Conservation (phyloP, 2,888 invertebrate genomes). For the Eupithecia vulgata region DNA sequence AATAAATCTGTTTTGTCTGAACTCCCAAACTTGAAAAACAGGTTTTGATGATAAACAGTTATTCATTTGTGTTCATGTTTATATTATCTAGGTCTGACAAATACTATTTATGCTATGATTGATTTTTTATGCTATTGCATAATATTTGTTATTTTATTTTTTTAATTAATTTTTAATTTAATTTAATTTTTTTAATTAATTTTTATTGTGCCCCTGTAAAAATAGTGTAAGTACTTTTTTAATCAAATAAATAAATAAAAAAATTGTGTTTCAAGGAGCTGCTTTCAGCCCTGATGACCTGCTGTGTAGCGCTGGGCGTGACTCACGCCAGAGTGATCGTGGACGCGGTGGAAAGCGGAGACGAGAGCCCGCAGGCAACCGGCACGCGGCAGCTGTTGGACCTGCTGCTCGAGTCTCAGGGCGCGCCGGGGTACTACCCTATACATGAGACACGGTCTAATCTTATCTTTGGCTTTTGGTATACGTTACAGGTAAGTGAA, state of each 20-base stretch:
- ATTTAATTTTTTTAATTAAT: too few species aligned
- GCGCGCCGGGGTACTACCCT: conserved; percentile 92
- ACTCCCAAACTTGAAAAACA: neutral
- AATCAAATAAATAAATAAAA: too few species aligned
- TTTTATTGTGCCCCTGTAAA: too few species aligned
- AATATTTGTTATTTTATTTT: too few species aligned
- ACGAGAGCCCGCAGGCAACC: conserved; percentile 49
- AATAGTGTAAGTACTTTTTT: too few species aligned
- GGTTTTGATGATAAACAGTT: too few species aligned
- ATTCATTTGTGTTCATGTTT: too few species aligned
- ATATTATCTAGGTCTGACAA: too few species aligned
- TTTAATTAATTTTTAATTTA: too few species aligned
- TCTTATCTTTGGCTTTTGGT: conserved; percentile 96
- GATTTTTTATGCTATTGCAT: too few species aligned
- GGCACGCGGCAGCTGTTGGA: conserved; percentile 84
- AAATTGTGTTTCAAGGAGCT: conserved; percentile 85
- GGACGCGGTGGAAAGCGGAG: conserved; percentile 55
- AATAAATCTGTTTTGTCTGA: neutral
- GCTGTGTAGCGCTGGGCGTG: conserved; percentile 88
- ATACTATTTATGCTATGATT: too few species aligned
- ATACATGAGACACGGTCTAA: conserved; percentile 94
- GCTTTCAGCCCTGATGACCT: conserved; percentile 86
- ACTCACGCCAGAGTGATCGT: conserved; percentile 85
- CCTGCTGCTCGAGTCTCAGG: conserved; percentile 90
- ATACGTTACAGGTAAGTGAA: conserved; percentile 89